Percentiles rank a stretch among this genome's conserved stretches.
These are phyloP conservation scores for Trichoplax adhaerens DNA, from an alignment of 37 sponge, comb jelly and placozoan genomes.

Conservation along the genomic window DNA sequence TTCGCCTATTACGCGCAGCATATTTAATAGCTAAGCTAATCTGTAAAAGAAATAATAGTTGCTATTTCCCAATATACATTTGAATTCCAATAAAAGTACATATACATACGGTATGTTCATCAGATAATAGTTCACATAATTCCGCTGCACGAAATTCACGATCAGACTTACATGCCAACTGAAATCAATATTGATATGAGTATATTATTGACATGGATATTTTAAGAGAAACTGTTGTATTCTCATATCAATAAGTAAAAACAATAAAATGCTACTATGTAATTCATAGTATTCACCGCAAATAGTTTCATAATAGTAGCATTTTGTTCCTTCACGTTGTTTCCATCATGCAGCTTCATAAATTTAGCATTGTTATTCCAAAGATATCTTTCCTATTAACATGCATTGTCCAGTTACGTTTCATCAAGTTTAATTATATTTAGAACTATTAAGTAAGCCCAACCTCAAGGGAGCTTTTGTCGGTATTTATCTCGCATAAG, in stretches of 20 bases:
- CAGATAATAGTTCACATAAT: slow-evolving; percentile 30
- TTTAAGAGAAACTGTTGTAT: background rate
- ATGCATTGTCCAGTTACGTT: too few species aligned
- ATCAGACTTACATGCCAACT: slow-evolving; percentile 52
- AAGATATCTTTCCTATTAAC: too few species aligned
- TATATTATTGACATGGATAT: background rate
- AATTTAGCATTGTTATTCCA: too few species aligned
- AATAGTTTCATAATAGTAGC: slow-evolving; percentile 40
- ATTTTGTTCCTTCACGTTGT: too few species aligned
- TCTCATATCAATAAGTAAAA: background rate
- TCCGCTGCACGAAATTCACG: slow-evolving; percentile 41
- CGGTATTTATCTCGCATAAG: slow-evolving; percentile 42
- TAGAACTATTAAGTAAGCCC: background rate
- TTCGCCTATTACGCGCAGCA: slow-evolving; percentile 26
- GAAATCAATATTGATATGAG: background rate
- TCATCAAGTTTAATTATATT: too few species aligned
- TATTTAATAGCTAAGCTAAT: slow-evolving; percentile 47
- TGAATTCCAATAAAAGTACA: slow-evolving; percentile 3
- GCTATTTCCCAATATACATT: background rate
- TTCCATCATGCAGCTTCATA: too few species aligned
- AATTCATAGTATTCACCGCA: slow-evolving; percentile 31
- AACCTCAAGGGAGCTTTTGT: slow-evolving; percentile 46
- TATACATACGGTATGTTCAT: slow-evolving; percentile 29
- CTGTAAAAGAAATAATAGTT: slow-evolving; percentile 11
- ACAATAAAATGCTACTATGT: background rate